Conservation (phyloP, 1,140 invertebrate species). For the Bradynema listronoti region DNA sequence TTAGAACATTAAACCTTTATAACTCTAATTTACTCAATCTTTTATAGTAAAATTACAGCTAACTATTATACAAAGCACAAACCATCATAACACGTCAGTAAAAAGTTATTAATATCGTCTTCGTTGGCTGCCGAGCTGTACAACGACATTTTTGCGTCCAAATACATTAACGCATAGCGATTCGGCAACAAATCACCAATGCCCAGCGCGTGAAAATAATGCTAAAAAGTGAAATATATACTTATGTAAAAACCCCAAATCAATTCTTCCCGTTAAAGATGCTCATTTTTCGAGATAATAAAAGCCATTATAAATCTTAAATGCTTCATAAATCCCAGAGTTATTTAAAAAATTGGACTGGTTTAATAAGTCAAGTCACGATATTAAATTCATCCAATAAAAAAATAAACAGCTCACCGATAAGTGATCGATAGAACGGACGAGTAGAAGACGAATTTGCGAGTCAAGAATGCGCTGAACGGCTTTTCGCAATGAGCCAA, state of each 20-base stretch:
- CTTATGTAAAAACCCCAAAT: not conserved
- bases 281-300: no score
- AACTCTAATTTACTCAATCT: no score
- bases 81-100: slow-evolving; percentile 7
- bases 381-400: no score
- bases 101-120: slow-evolving; percentile 17
- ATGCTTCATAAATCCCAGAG: no score
- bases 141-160: slow-evolving; percentile 27
- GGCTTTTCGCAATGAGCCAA: slow-evolving; percentile 13
- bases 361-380: no score
- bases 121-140: slow-evolving; percentile 9
- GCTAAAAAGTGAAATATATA: slow-evolving; percentile 13
- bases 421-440: slow-evolving; percentile 25
- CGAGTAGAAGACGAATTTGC: slow-evolving; percentile 11
- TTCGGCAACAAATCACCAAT: slow-evolving; percentile 34
- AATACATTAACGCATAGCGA: slow-evolving; percentile 25
- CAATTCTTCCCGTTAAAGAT: no score
- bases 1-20: no score
- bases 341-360: no score
- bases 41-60: no score
- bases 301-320: no score
- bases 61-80: no score
- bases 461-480: slow-evolving; percentile 9
- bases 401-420: slow-evolving; percentile 9
- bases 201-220: slow-evolving; percentile 31